Evolutionary conservation across 2,888 invertebrate species (phyloP).

Genomic region (Maniola hyperantus): DNA sequence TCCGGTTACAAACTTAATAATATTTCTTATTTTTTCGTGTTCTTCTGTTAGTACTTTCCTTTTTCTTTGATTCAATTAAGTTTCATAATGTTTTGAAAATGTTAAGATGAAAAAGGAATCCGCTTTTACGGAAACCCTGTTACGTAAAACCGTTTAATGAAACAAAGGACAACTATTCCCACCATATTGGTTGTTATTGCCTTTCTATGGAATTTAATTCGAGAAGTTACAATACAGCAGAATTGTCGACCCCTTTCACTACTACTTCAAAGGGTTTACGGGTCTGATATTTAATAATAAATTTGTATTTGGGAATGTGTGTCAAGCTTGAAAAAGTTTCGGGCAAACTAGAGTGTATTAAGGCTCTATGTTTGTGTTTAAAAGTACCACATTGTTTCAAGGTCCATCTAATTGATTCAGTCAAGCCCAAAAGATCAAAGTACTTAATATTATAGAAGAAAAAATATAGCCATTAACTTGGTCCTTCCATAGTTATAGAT

Average conservation of each 20-base stretch:
- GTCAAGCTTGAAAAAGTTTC: conserved; percentile 29
- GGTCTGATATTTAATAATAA: conserved; percentile 63
- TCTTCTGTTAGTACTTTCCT: no score
- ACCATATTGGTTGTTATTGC: conserved; percentile 43
- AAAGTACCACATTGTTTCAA: background rate
- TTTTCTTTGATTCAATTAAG: background rate
- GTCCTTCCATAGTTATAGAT: no score
- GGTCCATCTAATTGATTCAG: no score
- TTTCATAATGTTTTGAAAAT: background rate
- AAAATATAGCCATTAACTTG: no score
- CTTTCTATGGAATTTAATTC: conserved; percentile 65
- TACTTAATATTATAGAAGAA: no score
- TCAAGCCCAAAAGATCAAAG: no score
- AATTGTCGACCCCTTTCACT: conserved; percentile 62
- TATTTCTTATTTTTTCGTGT: no score
- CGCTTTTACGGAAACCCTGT: background rate
- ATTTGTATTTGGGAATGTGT: conserved; percentile 45
- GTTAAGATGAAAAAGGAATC: background rate
- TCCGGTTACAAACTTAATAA: no score
- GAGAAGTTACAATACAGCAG: conserved; percentile 61
- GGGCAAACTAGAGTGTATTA: conserved; percentile 1
- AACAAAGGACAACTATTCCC: conserved; percentile 39
- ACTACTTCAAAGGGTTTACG: conserved; percentile 62
- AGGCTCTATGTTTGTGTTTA: background rate
- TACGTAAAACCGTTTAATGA: conserved; percentile 29